Evolutionary conservation across 2,888 invertebrate species (phyloP), one percentile per base, ranked within the genome.

Genomic region (Cryptophagus acutangulus): DNA sequence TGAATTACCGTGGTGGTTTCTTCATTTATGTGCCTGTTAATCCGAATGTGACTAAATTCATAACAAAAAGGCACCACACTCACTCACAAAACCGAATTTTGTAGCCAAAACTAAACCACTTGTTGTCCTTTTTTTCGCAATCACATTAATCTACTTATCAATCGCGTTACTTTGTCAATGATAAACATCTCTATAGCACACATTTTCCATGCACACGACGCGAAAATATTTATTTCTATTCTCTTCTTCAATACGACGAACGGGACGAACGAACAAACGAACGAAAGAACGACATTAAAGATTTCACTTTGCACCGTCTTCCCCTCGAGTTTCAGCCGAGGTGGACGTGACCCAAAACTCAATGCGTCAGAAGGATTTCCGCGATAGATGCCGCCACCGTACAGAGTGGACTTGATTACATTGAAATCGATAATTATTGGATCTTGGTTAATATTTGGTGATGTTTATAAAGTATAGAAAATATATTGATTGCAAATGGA

Each of bases 281-380:
- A 51, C 49, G 48, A 12, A 4, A 4, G 15, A 31, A 16, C 15
- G 51, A 55, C 65, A 61, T 62, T 66, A 66, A 66, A 67, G 67
- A 67, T 69, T 67, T 67, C 67, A 67, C 67, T 63, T 63, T 57
- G 59, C 64, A 63, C 61, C 67, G 64, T 62, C 66, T 63, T 63
- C 66, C 66, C 67, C 69, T 37, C 20, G n/a, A n/a, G n/a, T 62
- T 55, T 43, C 49, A 48, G 41, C 20, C 14, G 59, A 57, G 65
- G 61, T 66, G 67, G 66, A 66, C 64, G 56, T 54, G 55, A 55
- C 66, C 65, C n/a, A n/a, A n/a, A n/a, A n/a, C n/a, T n/a, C n/a
- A n/a, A 48, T 51, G 44, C 46, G 45, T 40, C 6, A 17, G 41
- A 46, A 42, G 37, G 46, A 45, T 38, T 48, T 61, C 59, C 57